Base-by-base conservation (phyloP, 2,888 invertebrate species). In the Lasioglossum pauxillum region DNA sequence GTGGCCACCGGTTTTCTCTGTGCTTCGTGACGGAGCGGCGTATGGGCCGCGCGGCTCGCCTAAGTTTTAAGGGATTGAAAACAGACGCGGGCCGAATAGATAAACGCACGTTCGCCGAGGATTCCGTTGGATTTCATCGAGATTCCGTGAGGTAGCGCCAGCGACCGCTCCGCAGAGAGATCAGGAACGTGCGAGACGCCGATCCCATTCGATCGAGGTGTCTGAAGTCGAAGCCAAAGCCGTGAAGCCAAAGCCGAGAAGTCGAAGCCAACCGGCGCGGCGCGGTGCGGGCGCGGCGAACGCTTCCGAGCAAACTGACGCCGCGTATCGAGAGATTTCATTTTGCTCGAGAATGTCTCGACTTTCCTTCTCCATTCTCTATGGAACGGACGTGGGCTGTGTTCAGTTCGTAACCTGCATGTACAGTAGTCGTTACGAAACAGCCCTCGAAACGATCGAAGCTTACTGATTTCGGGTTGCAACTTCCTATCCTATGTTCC, bases 61-160 rank as follows among this genome's bases (percentile, higher is more conserved):
- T 87, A 88, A 89, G 91, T 93, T 92, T 92, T 93, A 94, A 89
- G 90, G 91, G 92, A 93, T 93, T 93, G 93, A 89, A 90, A 90
- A 88, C 90, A 91, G 90, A 93, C 93, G 93, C 93, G 90, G 79
- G 78, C 75, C 86, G 93, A 93, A 93, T 93, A 90, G 93, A 90
- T 93, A 93, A 93, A 93, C 91, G 90, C 90, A 82, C 87, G 71
- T 86, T 88, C 87, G 76, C 81, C 35, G 57, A 53, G 83, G 81
- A 89, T 80, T 80, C 86, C 88, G 85, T 83, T 53, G 90, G 90
- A 90, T 90, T 90, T 88, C 90, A 90, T 89, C 91, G 88, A 80
- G 90, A 86, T 91, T 90, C 90, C 90, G 78, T 75, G 83, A 82
- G 67, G 67, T 35, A 35, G 81, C 78, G 87, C 80, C 64, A 64